Base-by-base conservation (phyloP, 2,888 invertebrate species). In the Sthenelais limicola region DNA sequence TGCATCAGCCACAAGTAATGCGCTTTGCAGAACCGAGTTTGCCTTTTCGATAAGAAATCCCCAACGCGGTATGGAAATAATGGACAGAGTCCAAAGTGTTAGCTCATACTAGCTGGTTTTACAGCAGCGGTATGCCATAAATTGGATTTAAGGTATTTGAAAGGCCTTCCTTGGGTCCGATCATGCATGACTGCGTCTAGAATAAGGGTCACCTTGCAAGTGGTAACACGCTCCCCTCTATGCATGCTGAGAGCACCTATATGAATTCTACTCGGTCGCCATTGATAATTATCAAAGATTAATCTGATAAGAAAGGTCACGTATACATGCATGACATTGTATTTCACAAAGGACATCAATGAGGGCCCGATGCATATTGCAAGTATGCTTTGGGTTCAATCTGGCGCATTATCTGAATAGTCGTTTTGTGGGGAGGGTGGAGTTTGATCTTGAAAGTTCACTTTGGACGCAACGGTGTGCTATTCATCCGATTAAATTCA, bases 81-180 rank as follows among this genome's bases (percentile, higher is more conserved):
- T 56, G 32, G 56, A 2, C 30, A 56, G 56, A 18, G 21, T 56
- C 56, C 56, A 56, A 28, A 33, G 30, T 28, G 54, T 56, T 56
- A 56, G 56, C n/a, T n/a, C n/a, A n/a, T n/a, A 28, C 32, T 33
- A 32, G 56, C 5, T 12, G 30, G 9, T n/a, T 56, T 56, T 56
- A 56, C 56, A 5, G 28, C 28, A 32, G 54, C 28, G 30, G 4
- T n/a, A 32, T 18, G 32, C 21, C 56, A 15, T 56, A 56, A 56
- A 56, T 56, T 56, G 56, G 56, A 56, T 56, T 56, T 56, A 56
- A 9, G 33, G 32, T 56, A 32, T 56, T 56, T 56, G 56, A 33
- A 1, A 24, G 21, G 30, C 32, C 30, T 2, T 3, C 28, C 30
- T 56, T 32, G 30, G 7, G 56, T 18, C 1, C n/a, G 30, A 5